Evolutionary conservation across 2,888 invertebrate genomes (phyloP), one percentile per base, ranked within the genome.

Genomic region (Pseudococcus viburni): DNA sequence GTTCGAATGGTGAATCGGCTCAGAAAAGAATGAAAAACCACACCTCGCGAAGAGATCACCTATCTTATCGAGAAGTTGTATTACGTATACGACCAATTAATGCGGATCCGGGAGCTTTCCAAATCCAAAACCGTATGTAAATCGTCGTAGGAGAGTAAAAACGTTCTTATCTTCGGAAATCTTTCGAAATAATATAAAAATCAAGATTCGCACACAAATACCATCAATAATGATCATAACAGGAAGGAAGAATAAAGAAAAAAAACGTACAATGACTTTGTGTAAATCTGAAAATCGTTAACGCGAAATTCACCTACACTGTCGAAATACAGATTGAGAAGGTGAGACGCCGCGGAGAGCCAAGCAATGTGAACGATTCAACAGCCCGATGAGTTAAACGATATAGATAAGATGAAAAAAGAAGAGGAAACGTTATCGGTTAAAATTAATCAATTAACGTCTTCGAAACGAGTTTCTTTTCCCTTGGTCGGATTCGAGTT

Each of bases 361-460:
- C n/a, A 59, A 33, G 64, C 64, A 64, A 64, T 64, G 22, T 64
- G 22, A 59, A 59, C 42, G 48, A 51, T 51, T 15, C 15, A 51
- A 51, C 48, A 51, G 48, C 0, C 55, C 33, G 73, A 17, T 39
- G 33, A 33, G 17, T 68, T 68, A 26, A 73, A 83, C 46, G 80
- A 83, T 83, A 46, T 17, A 33, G 46, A 83, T 83, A 46, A 83
- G 73, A 42, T 22, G 42, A 3, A 42, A 80, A 42, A 80, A n/a
- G 15, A 12, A 42, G 59, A 85, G 59, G 39, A 86, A 86, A 85
- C 12, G 19, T 86, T 86, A 68, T 86, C 86, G 86, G 22, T 39
- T 42, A 19, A 86, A 86, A 86, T 86, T 86, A 86, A 86, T 86
- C 86, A 86, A 68, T 86, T 86, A 86, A 86, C 42, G 86, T 86